Percentiles rank a stretch among this genome's conserved stretches.
phyloP scores from a whole-genome alignment of 2,888 invertebrate species.

The Myopa testacea region DNA sequence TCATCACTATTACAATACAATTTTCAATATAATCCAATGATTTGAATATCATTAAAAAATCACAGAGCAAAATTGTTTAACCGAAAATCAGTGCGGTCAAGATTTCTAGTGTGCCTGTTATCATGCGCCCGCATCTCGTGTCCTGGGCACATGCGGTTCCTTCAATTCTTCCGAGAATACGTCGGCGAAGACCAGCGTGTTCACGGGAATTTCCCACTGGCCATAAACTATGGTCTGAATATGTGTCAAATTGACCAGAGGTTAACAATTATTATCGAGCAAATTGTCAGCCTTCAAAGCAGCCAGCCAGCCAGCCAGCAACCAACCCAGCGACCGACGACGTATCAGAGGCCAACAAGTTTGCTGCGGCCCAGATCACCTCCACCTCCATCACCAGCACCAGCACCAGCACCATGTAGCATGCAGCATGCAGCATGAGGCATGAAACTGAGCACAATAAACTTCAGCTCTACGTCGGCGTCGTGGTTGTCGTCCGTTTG shows the following conservation, averaged over 20 bases:
- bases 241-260: conserved; percentile 65
- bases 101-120: neutral
- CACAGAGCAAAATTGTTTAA: no score
- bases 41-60: no score
- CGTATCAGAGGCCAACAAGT: neutral
- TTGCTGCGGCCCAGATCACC: neutral
- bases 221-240: conserved; percentile 49
- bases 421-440: neutral
- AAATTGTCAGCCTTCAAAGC: conserved; percentile 63
- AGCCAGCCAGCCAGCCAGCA: conserved; percentile 36
- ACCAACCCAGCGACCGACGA: conserved; percentile 18
- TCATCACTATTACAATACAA: neutral
- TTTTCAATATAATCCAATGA: no score
- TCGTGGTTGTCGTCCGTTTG: conserved; percentile 46
- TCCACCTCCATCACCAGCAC: neutral
- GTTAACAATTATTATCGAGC: conserved; percentile 68
- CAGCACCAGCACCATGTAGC: neutral
- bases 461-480: conserved; percentile 47
- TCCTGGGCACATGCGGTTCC: no score
- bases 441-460: conserved; percentile 42
- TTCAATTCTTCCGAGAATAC: conserved; percentile 18
- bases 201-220: conserved; percentile 47
- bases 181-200: conserved; percentile 32
- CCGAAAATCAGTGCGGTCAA: no score
- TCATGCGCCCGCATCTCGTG: neutral